Evolutionary conservation across 1,140 invertebrate species (phyloP).

Genomic region (Arctopsyche grandis): DNA sequence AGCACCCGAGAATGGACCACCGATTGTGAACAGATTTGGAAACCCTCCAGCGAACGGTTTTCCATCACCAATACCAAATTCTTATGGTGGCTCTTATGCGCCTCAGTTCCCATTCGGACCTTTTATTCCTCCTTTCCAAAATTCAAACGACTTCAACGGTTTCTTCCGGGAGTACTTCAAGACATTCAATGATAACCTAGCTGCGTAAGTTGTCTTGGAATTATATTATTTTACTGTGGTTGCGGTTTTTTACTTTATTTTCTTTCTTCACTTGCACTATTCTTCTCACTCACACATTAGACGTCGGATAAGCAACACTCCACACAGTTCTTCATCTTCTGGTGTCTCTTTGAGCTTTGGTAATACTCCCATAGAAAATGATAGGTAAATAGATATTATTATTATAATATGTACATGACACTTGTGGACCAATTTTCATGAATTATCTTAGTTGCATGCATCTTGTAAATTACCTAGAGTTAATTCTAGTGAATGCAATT

Average conservation of each 20-base stretch:
- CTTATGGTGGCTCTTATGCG: conserved; percentile 22
- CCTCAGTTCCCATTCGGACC: conserved; percentile 40
- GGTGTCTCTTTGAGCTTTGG: conserved; percentile 18
- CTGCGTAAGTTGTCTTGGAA: conserved; percentile 40
- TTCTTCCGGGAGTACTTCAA: conserved; percentile 53
- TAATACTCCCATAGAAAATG: background rate
- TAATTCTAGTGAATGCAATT: no score
- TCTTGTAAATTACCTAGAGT: no score
- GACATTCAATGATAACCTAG: conserved; percentile 48
- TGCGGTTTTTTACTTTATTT: conserved; percentile 9
- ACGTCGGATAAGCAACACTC: background rate
- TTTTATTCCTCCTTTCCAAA: conserved; percentile 43
- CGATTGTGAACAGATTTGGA: conserved; percentile 52
- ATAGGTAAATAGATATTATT: conserved; percentile 22
- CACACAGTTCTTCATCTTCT: conserved; percentile 16
- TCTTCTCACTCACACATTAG: background rate
- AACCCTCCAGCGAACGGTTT: conserved; percentile 14
- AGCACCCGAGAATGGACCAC: conserved; percentile 44
- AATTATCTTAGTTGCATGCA: no score
- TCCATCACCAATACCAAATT: background rate
- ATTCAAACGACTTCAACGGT: conserved; percentile 46
- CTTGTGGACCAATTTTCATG: no score
- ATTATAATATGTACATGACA: no score
- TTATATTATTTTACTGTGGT: background rate
- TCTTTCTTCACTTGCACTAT: background rate